Percentiles rank a stretch among this genome's conserved stretches.
Evolutionary conservation across 2,888 invertebrate genomes (phyloP).

Genomic region (Itoplectis maculator): DNA sequence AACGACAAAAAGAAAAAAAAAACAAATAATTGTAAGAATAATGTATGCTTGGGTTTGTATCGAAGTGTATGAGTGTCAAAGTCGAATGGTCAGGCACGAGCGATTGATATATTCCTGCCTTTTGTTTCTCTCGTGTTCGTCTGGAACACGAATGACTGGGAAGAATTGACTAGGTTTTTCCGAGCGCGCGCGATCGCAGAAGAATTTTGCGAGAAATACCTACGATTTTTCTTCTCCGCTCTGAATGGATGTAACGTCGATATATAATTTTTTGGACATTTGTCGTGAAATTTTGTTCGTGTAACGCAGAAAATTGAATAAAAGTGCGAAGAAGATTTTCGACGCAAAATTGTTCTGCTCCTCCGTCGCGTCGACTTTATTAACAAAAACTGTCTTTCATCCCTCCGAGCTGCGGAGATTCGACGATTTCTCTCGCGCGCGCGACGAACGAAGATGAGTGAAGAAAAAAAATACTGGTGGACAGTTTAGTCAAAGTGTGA

Average conservation of each 20-base stretch:
- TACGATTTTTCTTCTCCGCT: not conserved
- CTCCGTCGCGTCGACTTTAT: not conserved
- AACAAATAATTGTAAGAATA: conserved; percentile 70
- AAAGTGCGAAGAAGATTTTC: not conserved
- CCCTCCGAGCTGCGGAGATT: not conserved
- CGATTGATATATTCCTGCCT: conserved; percentile 9
- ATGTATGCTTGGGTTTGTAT: conserved; percentile 62
- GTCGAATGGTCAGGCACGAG: conserved; percentile 57
- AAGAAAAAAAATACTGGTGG: not conserved
- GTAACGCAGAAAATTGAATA: not conserved
- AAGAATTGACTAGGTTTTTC: conserved; percentile 39
- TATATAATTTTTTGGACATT: not conserved
- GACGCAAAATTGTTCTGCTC: conserved; percentile 10
- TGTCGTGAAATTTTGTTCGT: not conserved
- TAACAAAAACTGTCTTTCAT: not conserved
- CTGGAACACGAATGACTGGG: conserved; percentile 5
- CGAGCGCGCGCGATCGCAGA: not conserved
- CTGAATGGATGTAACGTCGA: not conserved
- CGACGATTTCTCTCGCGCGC: not conserved
- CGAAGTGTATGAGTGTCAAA: conserved; percentile 76
- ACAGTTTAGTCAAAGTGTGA: conserved; percentile 51
- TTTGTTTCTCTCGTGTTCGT: conserved; percentile 29
- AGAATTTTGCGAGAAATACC: conserved; percentile 14
- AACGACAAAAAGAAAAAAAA: conserved; percentile 48
- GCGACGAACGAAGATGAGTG: not conserved